Evolutionary conservation across 37 sponge, comb jelly and placozoan species (phyloP).

Genomic region (Beroe ovata): DNA sequence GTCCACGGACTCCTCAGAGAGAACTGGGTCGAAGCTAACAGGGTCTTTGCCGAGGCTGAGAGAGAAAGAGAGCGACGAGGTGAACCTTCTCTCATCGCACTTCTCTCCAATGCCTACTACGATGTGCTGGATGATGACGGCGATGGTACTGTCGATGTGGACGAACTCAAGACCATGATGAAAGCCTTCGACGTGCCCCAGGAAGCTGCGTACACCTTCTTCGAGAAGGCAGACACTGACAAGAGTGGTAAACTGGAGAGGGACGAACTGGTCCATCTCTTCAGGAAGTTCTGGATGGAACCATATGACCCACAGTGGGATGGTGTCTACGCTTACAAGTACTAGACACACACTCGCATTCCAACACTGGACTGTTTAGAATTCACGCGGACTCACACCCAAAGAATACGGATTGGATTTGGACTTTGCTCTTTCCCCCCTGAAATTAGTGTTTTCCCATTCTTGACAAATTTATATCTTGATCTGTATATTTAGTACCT

Average conservation of each 20-base stretch:
- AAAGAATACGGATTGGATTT: neutral
- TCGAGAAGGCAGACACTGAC: constrained; percentile 41
- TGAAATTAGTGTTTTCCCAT: too few species aligned
- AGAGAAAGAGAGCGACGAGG: constrained; percentile 60
- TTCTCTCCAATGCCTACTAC: constrained; percentile 57
- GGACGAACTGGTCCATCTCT: constrained; percentile 51
- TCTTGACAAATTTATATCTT: too few species aligned
- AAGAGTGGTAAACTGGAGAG: constrained; percentile 52
- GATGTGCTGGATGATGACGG: constrained; percentile 48
- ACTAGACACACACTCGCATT: neutral
- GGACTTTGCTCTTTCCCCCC: neutral
- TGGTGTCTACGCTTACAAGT: constrained; percentile 61
- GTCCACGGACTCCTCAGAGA: constrained; percentile 2
- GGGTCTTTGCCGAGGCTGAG: constrained; percentile 49
- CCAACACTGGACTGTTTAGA: too few species aligned
- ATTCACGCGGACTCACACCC: too few species aligned
- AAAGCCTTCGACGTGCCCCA: constrained; percentile 58
- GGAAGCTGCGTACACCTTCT: constrained; percentile 64
- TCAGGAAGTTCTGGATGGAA: constrained; percentile 64
- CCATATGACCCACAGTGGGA: constrained; percentile 56
- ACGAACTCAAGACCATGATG: constrained; percentile 55
- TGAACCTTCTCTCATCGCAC: constrained; percentile 34
- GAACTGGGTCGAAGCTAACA: constrained; percentile 57
- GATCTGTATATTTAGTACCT: too few species aligned
- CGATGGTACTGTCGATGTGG: constrained; percentile 50